Evolutionary conservation across 2,888 invertebrate genomes (phyloP).

Genomic region (Cinara cedri): DNA sequence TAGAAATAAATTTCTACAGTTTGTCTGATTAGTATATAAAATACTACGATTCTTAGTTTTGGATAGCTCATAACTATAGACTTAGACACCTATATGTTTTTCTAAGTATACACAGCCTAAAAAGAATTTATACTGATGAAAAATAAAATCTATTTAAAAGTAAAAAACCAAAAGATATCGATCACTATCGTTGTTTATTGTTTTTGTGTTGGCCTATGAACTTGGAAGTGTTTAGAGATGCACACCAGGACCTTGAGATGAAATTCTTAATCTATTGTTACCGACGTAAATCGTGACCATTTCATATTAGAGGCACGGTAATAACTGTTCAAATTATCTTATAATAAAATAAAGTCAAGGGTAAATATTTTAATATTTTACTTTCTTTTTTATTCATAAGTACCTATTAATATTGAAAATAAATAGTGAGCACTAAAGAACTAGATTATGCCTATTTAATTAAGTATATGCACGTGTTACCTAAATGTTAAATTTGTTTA

Average conservation of each 20-base stretch:
- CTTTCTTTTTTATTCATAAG: constrained; percentile 20
- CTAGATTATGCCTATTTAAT: not conserved
- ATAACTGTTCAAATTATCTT: constrained; percentile 31
- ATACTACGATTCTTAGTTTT: not conserved
- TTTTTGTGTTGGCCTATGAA: constrained; percentile 35
- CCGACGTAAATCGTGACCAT: constrained; percentile 44
- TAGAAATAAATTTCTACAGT: not conserved
- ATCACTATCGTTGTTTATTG: constrained; percentile 47
- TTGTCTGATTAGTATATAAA: not conserved
- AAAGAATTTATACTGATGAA: not conserved
- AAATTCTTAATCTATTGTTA: constrained; percentile 53
- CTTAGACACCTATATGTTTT: not conserved
- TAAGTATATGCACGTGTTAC: not conserved
- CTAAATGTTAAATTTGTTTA: not conserved
- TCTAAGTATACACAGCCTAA: not conserved
- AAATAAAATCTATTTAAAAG: constrained; percentile 37
- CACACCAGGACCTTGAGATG: constrained; percentile 42
- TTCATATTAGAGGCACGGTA: constrained; percentile 1
- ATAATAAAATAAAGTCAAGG: constrained; percentile 42
- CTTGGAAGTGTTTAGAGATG: constrained; percentile 40
- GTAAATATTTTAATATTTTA: constrained; percentile 35
- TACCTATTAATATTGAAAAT: not conserved
- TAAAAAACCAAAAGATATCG: constrained; percentile 25
- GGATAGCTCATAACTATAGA: not conserved
- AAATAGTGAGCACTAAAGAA: not conserved